Conservation (phyloP, 1,140 invertebrate genomes). For the Diabrotica virgifera region DNA sequence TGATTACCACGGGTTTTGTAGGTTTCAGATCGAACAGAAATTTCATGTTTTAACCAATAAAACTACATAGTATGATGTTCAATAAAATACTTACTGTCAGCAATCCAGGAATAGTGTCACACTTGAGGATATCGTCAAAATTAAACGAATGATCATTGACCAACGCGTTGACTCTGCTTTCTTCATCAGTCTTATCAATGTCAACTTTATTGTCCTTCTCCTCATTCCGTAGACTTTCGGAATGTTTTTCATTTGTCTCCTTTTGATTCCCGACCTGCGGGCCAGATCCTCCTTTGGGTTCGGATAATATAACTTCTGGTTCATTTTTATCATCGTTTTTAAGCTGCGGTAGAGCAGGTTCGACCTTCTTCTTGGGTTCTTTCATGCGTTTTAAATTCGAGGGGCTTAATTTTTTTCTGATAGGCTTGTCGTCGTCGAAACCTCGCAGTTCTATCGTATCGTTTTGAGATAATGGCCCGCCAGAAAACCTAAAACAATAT, state of each 20-base stretch:
- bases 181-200: neutral
- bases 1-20: no score
- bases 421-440: conserved; percentile 68
- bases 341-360: conserved; percentile 9
- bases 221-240: neutral
- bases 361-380: conserved; percentile 38
- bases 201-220: conserved; percentile 10
- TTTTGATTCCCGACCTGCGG: neutral
- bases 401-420: conserved; percentile 49
- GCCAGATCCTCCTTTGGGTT: neutral
- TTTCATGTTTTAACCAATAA: no score
- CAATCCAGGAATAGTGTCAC: conserved; percentile 58
- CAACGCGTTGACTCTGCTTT: conserved; percentile 38
- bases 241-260: neutral
- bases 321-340: conserved; percentile 35
- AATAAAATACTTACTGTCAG: conserved; percentile 52
- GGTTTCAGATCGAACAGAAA: no score
- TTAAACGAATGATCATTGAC: conserved; percentile 56
- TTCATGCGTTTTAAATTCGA: conserved; percentile 47
- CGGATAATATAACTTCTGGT: neutral
- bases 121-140: conserved; percentile 70
- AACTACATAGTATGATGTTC: neutral
- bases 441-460: conserved; percentile 92
- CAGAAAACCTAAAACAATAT: conserved; percentile 62
- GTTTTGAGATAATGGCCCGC: conserved; percentile 82